These are phyloP conservation scores for Erpobdella octoculata DNA, from an alignment of 2,888 invertebrate genomes.

Conservation along the genomic window DNA sequence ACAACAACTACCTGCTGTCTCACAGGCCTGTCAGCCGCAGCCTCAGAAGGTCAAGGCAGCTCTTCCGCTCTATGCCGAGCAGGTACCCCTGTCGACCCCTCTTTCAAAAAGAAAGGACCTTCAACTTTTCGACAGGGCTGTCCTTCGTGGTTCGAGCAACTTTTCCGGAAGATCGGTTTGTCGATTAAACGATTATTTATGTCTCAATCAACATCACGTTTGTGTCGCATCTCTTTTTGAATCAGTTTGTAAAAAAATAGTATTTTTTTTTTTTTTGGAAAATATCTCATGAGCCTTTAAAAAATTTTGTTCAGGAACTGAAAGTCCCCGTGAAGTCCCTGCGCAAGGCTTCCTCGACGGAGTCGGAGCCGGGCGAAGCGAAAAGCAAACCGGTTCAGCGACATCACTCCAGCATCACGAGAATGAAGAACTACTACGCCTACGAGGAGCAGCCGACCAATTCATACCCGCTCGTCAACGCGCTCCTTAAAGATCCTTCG, in stretches of 20 bases:
- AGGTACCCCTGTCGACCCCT: neutral
- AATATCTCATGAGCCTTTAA: too few species aligned
- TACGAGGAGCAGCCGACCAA: neutral
- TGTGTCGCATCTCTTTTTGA: too few species aligned
- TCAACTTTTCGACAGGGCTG: too few species aligned
- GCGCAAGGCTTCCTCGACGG: neutral
- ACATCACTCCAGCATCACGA: neutral
- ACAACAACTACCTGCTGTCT: neutral
- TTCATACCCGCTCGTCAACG: neutral
- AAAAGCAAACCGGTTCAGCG: neutral
- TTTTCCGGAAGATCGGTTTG: too few species aligned
- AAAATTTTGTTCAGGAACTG: neutral
- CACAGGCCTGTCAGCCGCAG: neutral
- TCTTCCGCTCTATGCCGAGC: neutral
- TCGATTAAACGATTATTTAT: too few species aligned
- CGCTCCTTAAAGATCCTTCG: neutral
- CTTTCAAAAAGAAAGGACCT: neutral
- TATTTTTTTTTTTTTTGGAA: too few species aligned
- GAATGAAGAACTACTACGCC: neutral
- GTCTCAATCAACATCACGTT: too few species aligned
- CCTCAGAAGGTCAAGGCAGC: slow-evolving; percentile 3
- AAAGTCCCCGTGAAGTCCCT: neutral
- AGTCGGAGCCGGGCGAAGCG: neutral
- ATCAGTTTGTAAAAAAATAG: too few species aligned
- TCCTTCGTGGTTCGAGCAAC: too few species aligned